Conservation (phyloP, 2,113 vertebrate genomes). For the Apeltes quadracus region DNA sequence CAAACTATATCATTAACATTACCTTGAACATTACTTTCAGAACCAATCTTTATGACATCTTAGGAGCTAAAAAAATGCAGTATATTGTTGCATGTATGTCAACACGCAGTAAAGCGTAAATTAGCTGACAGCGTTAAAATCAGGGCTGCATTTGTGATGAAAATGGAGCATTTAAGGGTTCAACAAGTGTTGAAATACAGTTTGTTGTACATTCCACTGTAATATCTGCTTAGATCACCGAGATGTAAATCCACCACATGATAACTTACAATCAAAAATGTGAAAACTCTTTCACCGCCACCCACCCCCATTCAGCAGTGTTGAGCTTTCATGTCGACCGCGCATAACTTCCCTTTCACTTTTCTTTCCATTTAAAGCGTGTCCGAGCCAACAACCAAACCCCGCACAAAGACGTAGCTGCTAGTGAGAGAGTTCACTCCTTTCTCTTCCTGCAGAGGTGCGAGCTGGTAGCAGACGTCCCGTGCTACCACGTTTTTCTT, state of each 20-base stretch:
- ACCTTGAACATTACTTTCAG: too few species aligned
- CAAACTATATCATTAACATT: neutral
- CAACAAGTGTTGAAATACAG: neutral
- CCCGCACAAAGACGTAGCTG: conserved; percentile 1
- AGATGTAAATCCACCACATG: neutral
- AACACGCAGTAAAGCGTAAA: too few species aligned
- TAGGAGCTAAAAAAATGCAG: neutral
- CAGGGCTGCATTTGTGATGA: neutral
- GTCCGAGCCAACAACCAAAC: conserved; percentile 1
- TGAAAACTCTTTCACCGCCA: neutral
- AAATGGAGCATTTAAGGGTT: neutral
- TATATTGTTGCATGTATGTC: neutral
- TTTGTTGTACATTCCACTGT: neutral
- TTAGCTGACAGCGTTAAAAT: neutral
- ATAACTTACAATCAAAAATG: neutral
- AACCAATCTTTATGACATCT: neutral
- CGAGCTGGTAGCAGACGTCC: conserved; percentile 35
- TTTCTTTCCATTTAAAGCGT: conserved; percentile 5
- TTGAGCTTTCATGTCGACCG: neutral
- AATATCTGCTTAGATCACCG: neutral
- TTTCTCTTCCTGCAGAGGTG: conserved; percentile 3
- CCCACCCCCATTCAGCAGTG: neutral
- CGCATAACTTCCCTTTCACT: neutral
- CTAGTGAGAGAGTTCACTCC: conserved; percentile 3
- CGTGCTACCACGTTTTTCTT: conserved; percentile 22